Conservation (phyloP, 2,888 invertebrate genomes). For the Phyllotreta striolata region DNA sequence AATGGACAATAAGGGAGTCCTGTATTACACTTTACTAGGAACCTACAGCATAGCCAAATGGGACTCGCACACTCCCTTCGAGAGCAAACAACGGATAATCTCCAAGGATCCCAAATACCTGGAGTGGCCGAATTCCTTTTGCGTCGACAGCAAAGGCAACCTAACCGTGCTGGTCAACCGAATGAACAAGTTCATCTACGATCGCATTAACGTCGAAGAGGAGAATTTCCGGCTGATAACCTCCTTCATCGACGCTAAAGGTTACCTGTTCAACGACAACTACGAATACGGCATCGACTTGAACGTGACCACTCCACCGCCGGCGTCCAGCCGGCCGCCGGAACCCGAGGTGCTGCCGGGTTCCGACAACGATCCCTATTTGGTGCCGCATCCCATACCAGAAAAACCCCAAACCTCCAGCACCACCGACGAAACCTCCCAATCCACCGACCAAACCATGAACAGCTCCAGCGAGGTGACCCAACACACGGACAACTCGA, state of each 20-base stretch:
- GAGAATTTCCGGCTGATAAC: slow-evolving; percentile 74
- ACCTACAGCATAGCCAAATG: slow-evolving; percentile 76
- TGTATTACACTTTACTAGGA: slow-evolving; percentile 75
- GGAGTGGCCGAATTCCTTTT: slow-evolving; percentile 78
- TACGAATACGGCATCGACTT: slow-evolving; percentile 43
- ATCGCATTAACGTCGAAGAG: slow-evolving; percentile 66
- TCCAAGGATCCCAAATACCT: slow-evolving; percentile 72
- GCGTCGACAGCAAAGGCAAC: slow-evolving; percentile 72
- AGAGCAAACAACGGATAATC: slow-evolving; percentile 69
- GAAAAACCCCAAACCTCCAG: slow-evolving; percentile 25
- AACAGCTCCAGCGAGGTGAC: slow-evolving; percentile 23
- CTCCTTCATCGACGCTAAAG: slow-evolving; percentile 68
- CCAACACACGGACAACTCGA: neutral
- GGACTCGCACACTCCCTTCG: slow-evolving; percentile 69
- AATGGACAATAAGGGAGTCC: slow-evolving; percentile 73
- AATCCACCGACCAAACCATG: slow-evolving; percentile 33
- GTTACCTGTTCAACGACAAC: slow-evolving; percentile 68
- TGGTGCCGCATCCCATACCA: slow-evolving; percentile 40
- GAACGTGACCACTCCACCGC: slow-evolving; percentile 21
- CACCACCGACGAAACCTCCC: slow-evolving; percentile 11
- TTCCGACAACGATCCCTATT: slow-evolving; percentile 42
- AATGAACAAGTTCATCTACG: slow-evolving; percentile 71
- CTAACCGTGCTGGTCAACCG: slow-evolving; percentile 74
- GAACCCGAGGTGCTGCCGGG: slow-evolving; percentile 35
- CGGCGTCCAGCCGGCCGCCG: slow-evolving; percentile 21